phyloP scores from a whole-genome alignment of 2,888 invertebrate species.

The Ochropleura plecta region DNA sequence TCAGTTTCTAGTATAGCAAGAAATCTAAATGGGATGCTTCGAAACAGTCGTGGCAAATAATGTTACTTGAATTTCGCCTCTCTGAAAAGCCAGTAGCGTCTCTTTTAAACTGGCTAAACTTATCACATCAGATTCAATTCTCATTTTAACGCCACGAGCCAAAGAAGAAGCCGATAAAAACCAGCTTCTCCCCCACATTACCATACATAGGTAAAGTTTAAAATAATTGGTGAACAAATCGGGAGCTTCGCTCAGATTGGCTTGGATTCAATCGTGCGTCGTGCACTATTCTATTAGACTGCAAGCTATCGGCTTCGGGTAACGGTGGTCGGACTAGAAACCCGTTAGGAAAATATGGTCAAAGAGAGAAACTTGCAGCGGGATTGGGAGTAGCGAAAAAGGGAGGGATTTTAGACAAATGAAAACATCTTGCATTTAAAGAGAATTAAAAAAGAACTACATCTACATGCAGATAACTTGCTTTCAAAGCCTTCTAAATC shows the following conservation, averaged over 20 bases:
- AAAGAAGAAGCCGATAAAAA: background rate
- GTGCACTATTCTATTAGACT: constrained; percentile 62
- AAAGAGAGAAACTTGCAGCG: constrained; percentile 31
- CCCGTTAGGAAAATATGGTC: constrained; percentile 51
- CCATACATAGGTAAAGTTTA: constrained; percentile 23
- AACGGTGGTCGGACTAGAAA: constrained; percentile 52
- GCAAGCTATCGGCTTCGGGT: constrained; percentile 49
- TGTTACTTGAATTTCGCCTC: background rate
- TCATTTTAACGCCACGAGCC: background rate
- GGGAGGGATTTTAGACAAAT: background rate
- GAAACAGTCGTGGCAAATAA: background rate
- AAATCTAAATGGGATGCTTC: background rate
- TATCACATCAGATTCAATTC: background rate
- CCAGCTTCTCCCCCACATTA: constrained; percentile 18
- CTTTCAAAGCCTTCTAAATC: background rate
- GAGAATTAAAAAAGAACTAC: background rate
- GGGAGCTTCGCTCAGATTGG: constrained; percentile 36
- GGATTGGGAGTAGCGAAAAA: background rate
- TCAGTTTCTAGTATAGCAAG: background rate
- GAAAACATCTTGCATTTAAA: background rate
- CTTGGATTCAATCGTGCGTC: constrained; percentile 51
- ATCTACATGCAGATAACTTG: background rate
- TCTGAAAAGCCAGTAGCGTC: background rate
- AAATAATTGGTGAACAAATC: constrained; percentile 54
- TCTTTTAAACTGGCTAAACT: background rate